phyloP scores from a whole-genome alignment of 2,797 vertebrate species.

The Parotocinclus haroldoi region DNA sequence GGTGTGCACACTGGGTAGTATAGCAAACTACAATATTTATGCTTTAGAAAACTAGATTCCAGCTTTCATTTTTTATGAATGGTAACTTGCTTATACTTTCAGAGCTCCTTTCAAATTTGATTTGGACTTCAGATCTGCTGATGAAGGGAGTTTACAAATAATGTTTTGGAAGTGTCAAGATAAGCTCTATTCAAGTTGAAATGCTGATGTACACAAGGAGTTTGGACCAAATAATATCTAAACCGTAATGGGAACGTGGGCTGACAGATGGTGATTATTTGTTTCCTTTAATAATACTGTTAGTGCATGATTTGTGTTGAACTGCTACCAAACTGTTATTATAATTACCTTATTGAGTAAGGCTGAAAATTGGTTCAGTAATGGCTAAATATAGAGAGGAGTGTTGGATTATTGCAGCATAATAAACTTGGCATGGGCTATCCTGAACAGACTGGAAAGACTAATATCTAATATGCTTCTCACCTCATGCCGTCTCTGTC shows the following conservation, averaged over 20 bases:
- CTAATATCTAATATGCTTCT: slow-evolving; percentile 19
- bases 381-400: slow-evolving; percentile 9
- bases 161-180: slow-evolving; percentile 31
- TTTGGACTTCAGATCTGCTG: slow-evolving; percentile 11
- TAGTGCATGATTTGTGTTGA: slow-evolving; percentile 8
- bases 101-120: slow-evolving; percentile 26
- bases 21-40: neutral
- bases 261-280: slow-evolving; percentile 20
- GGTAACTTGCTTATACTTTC: slow-evolving; percentile 2
- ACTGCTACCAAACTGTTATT: neutral
- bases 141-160: slow-evolving; percentile 28
- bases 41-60: slow-evolving; percentile 13
- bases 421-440: slow-evolving; percentile 7
- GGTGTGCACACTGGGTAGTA: slow-evolving; percentile 6
- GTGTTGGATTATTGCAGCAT: slow-evolving; percentile 1
- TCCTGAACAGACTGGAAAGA: slow-evolving; percentile 5
- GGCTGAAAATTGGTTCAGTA: slow-evolving; percentile 5
- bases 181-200: slow-evolving; percentile 24
- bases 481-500: slow-evolving; percentile 8
- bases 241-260: slow-evolving; percentile 8
- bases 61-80: slow-evolving; percentile 30
- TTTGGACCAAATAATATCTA: slow-evolving; percentile 3
- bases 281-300: slow-evolving; percentile 14
- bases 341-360: slow-evolving; percentile 1
- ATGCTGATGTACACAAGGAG: neutral